Percentiles rank a stretch among this genome's conserved stretches.
Conservation (phyloP, 2,113 vertebrate species). For the Epinephelus cyanopodus region DNA sequence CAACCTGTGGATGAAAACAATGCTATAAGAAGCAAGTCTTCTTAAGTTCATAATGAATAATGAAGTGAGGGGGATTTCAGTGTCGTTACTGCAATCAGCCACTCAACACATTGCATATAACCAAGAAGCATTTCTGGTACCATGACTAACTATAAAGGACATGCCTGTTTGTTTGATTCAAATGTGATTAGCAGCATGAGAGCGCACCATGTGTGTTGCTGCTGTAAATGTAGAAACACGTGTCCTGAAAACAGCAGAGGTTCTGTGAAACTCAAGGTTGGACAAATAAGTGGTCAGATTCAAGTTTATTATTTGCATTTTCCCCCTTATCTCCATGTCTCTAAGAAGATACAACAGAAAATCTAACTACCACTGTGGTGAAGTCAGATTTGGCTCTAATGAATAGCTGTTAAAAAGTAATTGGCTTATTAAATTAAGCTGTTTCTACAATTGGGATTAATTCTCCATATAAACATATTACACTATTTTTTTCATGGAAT, state of each 20-base stretch:
- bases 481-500: conserved; percentile 41
- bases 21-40: conserved; percentile 26
- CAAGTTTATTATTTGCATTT: background rate
- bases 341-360: background rate
- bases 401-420: conserved; percentile 32
- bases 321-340: background rate
- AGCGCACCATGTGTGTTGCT: conserved; percentile 20
- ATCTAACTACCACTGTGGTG: conserved; percentile 31
- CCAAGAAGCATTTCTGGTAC: conserved; percentile 29
- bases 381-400: conserved; percentile 46
- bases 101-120: conserved; percentile 32
- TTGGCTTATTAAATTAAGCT: conserved; percentile 62
- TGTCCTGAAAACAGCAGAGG: background rate
- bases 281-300: background rate
- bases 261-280: background rate
- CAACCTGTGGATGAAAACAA: conserved; percentile 51
- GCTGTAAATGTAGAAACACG: background rate
- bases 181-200: conserved; percentile 47
- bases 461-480: conserved; percentile 67
- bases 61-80: conserved; percentile 29
- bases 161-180: conserved; percentile 52
- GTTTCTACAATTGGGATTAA: conserved; percentile 58
- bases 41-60: conserved; percentile 30
- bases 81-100: conserved; percentile 5
- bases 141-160: conserved; percentile 41